Conservation (phyloP, 2,888 invertebrate species). For the Euspilapteryx auroguttella region DNA sequence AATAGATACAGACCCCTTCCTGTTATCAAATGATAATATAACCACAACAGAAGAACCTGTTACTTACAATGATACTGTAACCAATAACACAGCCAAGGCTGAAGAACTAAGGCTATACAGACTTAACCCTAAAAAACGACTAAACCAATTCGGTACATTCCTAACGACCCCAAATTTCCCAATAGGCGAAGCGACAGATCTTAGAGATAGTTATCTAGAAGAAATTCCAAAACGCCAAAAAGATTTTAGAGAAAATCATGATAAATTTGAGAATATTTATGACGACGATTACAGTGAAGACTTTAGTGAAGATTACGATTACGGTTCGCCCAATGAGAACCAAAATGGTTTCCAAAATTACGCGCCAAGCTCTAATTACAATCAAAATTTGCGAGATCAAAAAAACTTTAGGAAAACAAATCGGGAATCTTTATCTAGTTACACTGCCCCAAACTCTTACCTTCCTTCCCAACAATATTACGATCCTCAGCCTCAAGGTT, state of each 20-base stretch:
- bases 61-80: constrained; percentile 1
- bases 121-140: constrained; percentile 3
- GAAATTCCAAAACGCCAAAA: constrained; percentile 10
- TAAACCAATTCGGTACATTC: constrained; percentile 16
- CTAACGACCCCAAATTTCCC: constrained; percentile 18
- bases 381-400: constrained; percentile 9
- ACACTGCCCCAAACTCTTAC: neutral
- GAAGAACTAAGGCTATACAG: constrained; percentile 5
- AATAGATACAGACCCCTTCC: constrained; percentile 25
- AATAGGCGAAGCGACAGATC: constrained; percentile 19
- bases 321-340: constrained; percentile 9
- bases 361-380: constrained; percentile 12
- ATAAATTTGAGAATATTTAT: constrained; percentile 14
- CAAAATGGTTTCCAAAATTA: constrained; percentile 11
- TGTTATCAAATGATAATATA: constrained; percentile 14
- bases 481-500: neutral
- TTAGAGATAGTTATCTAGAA: constrained; percentile 14
- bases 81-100: constrained; percentile 10
- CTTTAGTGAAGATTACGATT: constrained; percentile 15
- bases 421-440: neutral
- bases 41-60: constrained; percentile 5
- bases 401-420: neutral
- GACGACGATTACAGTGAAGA: constrained; percentile 17
- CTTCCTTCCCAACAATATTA: too few relatives aligned
- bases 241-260: constrained; percentile 9